These are phyloP conservation scores for Melanerpes formicivorus DNA, from an alignment of 2,113 vertebrate species.

Conservation along the genomic window DNA sequence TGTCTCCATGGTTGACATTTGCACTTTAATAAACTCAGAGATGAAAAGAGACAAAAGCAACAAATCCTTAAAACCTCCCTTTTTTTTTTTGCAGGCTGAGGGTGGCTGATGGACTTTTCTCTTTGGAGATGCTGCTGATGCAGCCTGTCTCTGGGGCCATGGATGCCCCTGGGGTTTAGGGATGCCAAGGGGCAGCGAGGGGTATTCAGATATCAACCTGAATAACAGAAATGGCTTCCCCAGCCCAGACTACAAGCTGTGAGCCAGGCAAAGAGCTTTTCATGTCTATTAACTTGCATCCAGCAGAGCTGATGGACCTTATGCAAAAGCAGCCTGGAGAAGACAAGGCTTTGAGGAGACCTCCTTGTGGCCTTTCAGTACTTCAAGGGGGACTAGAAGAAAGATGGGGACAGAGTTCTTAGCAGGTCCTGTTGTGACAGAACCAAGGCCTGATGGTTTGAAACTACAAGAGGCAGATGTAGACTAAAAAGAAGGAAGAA, in stretches of 20 bases:
- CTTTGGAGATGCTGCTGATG: neutral
- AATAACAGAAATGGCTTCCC: neutral
- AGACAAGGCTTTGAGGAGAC: too few relatives aligned
- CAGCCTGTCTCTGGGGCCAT: accelerated
- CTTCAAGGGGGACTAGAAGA: too few relatives aligned
- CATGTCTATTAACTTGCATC: neutral
- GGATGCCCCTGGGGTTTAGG: neutral
- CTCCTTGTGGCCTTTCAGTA: too few relatives aligned
- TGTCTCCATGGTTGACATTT: conserved; percentile 65
- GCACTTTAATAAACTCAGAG: conserved; percentile 71
- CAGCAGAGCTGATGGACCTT: neutral
- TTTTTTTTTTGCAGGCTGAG: neutral
- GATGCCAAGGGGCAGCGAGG: neutral
- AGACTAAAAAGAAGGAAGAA: too few relatives aligned
- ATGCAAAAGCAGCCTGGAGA: neutral
- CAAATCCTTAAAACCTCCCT: neutral
- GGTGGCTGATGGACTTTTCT: neutral
- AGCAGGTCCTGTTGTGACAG: too few relatives aligned
- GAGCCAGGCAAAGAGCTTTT: neutral
- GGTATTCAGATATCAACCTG: neutral
- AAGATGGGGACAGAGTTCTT: too few relatives aligned
- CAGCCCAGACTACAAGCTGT: neutral
- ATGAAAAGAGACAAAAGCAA: conserved; percentile 35
- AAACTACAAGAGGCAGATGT: too few relatives aligned
- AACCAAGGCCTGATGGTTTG: too few relatives aligned